Conservation (phyloP, 2,797 vertebrate species). For the Graptemys geographica region DNA sequence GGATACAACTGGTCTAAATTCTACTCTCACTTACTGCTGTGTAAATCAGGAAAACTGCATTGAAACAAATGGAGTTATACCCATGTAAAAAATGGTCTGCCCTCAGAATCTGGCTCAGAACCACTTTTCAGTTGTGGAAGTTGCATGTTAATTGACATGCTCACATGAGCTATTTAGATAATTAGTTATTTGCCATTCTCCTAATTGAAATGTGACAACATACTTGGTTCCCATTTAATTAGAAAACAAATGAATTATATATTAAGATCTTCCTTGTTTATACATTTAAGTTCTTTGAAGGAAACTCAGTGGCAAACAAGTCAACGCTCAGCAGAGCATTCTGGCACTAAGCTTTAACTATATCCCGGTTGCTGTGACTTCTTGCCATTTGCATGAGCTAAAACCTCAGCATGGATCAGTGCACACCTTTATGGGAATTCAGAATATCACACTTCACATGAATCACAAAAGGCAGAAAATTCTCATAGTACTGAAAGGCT, state of each 20-base stretch:
- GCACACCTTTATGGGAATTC: slow-evolving; percentile 37
- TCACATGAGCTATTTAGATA: slow-evolving; percentile 66
- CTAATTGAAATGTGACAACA: slow-evolving; percentile 62
- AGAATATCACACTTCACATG: background rate
- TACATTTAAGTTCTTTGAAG: slow-evolving; percentile 21
- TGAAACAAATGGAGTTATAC: background rate
- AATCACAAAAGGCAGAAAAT: background rate
- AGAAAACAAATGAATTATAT: slow-evolving; percentile 64
- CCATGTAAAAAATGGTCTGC: background rate
- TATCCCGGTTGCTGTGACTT: background rate
- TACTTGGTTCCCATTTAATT: slow-evolving; percentile 64
- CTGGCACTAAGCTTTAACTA: slow-evolving; percentile 41
- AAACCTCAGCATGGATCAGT: background rate
- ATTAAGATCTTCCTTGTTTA: slow-evolving; percentile 59
- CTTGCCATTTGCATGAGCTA: slow-evolving; percentile 13
- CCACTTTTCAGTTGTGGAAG: slow-evolving; percentile 41
- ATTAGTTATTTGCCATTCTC: slow-evolving; percentile 60
- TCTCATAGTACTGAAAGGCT: background rate
- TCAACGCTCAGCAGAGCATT: slow-evolving; percentile 38
- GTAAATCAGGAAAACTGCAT: background rate
- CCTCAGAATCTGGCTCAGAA: background rate
- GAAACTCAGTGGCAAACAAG: slow-evolving; percentile 49
- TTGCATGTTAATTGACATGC: slow-evolving; percentile 37
- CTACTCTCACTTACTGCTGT: background rate
- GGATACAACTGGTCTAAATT: background rate